phyloP scores from a whole-genome alignment of 2,888 invertebrate species.

The Lasioglossum oenotherae region DNA sequence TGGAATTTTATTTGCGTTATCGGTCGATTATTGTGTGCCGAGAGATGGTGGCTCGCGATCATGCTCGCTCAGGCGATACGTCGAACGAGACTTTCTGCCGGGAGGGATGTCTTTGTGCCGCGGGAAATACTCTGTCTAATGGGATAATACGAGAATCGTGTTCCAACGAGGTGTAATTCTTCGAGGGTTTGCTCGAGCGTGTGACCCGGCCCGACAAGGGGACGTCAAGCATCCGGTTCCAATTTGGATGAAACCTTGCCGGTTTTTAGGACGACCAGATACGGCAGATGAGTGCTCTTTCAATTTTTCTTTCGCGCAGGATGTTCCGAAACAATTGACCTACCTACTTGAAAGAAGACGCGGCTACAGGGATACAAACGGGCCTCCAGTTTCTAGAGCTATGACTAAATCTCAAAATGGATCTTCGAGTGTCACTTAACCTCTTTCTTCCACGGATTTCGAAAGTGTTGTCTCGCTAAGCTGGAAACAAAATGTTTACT shows the following conservation, averaged over 20 bases:
- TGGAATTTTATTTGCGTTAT: constrained; percentile 32
- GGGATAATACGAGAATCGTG: background rate
- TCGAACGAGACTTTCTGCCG: background rate
- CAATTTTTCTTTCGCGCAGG: background rate
- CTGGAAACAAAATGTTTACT: too few species aligned
- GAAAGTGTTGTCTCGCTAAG: background rate
- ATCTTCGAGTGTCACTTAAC: background rate
- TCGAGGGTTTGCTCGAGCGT: background rate
- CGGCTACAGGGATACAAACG: too few species aligned
- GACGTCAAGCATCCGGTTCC: background rate
- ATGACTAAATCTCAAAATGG: too few species aligned
- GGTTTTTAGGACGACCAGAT: background rate
- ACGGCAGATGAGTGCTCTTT: background rate
- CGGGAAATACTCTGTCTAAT: background rate
- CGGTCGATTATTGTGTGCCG: background rate
- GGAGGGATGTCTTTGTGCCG: background rate
- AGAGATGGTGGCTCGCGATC: background rate
- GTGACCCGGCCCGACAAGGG: background rate
- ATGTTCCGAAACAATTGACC: background rate
- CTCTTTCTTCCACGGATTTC: background rate
- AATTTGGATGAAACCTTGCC: background rate
- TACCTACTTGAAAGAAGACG: background rate
- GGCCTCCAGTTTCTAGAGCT: too few species aligned
- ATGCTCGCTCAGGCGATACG: background rate
- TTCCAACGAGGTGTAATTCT: background rate